Conservation (phyloP, 2,888 invertebrate genomes). For the Busseola fusca region DNA sequence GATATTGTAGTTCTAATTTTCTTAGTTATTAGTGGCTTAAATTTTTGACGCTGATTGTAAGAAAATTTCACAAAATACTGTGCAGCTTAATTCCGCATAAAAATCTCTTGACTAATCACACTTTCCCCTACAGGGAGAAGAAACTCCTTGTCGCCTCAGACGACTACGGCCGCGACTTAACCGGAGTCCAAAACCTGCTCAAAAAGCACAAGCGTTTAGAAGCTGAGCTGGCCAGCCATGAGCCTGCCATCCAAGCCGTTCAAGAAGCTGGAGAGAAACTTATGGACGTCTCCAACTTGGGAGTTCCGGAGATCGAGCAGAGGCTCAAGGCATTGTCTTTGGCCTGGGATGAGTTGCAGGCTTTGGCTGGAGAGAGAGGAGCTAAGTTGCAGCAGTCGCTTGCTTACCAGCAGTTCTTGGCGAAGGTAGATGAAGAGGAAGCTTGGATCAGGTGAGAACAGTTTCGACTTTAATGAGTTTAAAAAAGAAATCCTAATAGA, state of each 20-base stretch:
- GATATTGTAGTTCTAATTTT: no score
- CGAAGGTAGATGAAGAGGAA: slow-evolving; percentile 99
- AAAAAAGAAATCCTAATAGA: neutral
- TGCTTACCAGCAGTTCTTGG: slow-evolving; percentile 98
- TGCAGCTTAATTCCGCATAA: neutral
- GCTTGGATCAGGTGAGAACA: slow-evolving; percentile 95
- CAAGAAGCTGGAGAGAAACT: slow-evolving; percentile 95
- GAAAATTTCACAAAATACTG: neutral
- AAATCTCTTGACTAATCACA: neutral
- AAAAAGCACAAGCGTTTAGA: slow-evolving; percentile 99
- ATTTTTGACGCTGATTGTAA: neutral
- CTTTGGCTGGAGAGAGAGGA: slow-evolving; percentile 95
- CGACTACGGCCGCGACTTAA: slow-evolving; percentile 99
- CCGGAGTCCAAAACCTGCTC: slow-evolving; percentile 99
- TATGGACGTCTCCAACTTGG: slow-evolving; percentile 97
- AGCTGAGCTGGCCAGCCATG: slow-evolving; percentile 98
- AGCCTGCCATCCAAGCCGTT: slow-evolving; percentile 96
- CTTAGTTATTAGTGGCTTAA: neutral
- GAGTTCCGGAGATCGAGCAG: slow-evolving; percentile 97
- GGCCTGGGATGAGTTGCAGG: slow-evolving; percentile 98
- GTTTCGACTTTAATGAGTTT: neutral
- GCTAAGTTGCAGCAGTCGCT: slow-evolving; percentile 99
- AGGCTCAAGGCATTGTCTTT: slow-evolving; percentile 94
- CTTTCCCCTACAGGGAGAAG: slow-evolving; percentile 92
- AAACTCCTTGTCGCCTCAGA: slow-evolving; percentile 98